Conservation (phyloP, 2,888 invertebrate species). For the Thecophora atra region DNA sequence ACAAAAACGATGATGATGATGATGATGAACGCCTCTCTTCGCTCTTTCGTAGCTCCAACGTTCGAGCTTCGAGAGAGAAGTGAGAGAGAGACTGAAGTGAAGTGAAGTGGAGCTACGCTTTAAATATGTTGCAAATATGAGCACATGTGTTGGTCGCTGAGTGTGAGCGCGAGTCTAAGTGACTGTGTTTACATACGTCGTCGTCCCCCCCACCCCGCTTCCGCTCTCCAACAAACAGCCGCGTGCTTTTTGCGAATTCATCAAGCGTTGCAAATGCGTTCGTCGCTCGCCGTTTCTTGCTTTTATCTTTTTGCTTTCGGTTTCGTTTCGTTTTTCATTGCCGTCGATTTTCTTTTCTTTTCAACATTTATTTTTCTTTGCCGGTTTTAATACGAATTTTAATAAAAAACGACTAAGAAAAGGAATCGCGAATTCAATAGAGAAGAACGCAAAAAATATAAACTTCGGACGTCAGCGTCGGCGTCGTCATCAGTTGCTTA, state of each 20-base stretch:
- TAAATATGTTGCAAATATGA: slow-evolving; percentile 15
- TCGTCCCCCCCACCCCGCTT: not conserved
- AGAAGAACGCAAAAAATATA: slow-evolving; percentile 6
- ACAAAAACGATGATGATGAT: slow-evolving; percentile 4
- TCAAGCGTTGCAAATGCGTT: slow-evolving; percentile 7
- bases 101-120: slow-evolving; percentile 10
- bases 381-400: not conserved
- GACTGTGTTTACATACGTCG: not conserved
- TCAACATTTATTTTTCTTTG: not conserved
- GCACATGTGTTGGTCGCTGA: not conserved
- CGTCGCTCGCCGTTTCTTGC: not conserved
- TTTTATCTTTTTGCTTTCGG: not conserved
- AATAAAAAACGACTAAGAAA: slow-evolving; percentile 8
- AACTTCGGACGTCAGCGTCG: not conserved
- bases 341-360: not conserved
- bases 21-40: not conserved
- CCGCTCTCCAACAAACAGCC: no score
- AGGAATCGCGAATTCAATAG: slow-evolving; percentile 7
- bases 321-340: no score
- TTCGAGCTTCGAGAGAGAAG: not conserved
- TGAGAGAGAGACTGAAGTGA: not conserved
- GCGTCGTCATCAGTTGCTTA: not conserved
- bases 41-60: not conserved
- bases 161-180: not conserved
- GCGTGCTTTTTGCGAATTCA: not conserved